Base-by-base conservation (phyloP, 2,888 invertebrate species). In the Oscheius sp. region DNA sequence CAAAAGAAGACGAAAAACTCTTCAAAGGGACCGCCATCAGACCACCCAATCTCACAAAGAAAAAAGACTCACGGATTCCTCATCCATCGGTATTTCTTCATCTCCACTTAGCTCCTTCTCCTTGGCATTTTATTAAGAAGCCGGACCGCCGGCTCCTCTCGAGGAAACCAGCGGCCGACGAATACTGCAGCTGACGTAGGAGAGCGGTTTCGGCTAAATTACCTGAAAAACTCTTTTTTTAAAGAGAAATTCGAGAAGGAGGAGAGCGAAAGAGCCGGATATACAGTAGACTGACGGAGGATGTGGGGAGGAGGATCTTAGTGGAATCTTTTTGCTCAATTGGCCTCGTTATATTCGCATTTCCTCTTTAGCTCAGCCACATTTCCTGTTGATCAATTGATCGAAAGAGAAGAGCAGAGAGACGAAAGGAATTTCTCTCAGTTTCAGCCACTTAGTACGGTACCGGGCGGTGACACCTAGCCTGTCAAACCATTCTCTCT, bases 161-260 rank as follows among this genome's bases (percentile, higher is more conserved):
- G 48, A 48, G 48, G 48, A 48, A 20, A 25, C 48, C 48, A 48
- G 48, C 48, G 53, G 33, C 53, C 29, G 31, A 20, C n/a, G 3
- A 6, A 53, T 29, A 23, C 15, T 12, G 53, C 15, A 12, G 31
- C 20, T 15, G 29, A 31, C n/a, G 15, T 53, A 27, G 8, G 15
- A 37, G 37, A 8, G 37, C 15, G 6, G 53, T 20, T 53, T 33
- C 31, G 12, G 8, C 31, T 5, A 6, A 33, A 33, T n/a, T 53
- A 53, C 53, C 33, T 53, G 53, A 29, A 53, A 53, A 15, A 17
- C 20, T 17, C 31, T 29, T 10, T 27, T 15, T 33, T 31, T 25
- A 23, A 17, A 17, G 46, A 17, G 12, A 10, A 15, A 37, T 37
- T 10, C 15, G 15, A 37, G 37, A 37, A 15, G 37, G 37, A 15